Evolutionary conservation across 2,888 invertebrate genomes (phyloP).

Genomic region (Acheta domesticus): DNA sequence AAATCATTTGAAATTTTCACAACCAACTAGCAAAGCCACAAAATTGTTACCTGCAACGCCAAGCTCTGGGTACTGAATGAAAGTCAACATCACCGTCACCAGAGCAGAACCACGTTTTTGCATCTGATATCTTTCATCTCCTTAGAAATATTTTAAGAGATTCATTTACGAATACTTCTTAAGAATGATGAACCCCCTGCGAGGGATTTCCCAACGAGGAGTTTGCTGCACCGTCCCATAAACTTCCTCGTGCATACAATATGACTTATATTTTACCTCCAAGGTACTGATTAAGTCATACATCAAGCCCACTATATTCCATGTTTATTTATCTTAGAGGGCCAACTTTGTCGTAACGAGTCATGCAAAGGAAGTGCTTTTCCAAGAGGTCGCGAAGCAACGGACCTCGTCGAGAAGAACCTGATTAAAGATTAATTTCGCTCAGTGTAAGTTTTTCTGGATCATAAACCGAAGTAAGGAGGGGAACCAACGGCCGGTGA

Average conservation of each 20-base stretch:
- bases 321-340: background rate
- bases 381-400: background rate
- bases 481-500: conserved; percentile 9
- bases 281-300: conserved; percentile 18
- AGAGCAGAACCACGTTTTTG: too few relatives aligned
- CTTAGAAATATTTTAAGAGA: too few relatives aligned
- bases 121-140: too few relatives aligned
- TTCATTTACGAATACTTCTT: too few relatives aligned
- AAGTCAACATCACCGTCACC: too few relatives aligned
- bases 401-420: background rate
- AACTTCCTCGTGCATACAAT: background rate
- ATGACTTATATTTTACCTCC: background rate
- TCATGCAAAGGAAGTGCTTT: background rate
- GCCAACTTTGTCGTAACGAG: background rate
- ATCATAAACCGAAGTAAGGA: conserved; percentile 10
- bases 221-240: background rate
- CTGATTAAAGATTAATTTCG: conserved; percentile 18
- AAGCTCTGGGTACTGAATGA: too few relatives aligned
- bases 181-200: background rate
- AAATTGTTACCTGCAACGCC: too few relatives aligned
- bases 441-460: conserved; percentile 18
- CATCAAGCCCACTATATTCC: background rate
- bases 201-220: background rate
- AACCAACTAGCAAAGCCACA: too few relatives aligned
- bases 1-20: too few relatives aligned